A percentile compares a stretch with the other conserved stretches of the same genome.
phyloP scores from a whole-genome alignment of 2,797 vertebrate species.

The Rhadinocentrus ornatus region DNA sequence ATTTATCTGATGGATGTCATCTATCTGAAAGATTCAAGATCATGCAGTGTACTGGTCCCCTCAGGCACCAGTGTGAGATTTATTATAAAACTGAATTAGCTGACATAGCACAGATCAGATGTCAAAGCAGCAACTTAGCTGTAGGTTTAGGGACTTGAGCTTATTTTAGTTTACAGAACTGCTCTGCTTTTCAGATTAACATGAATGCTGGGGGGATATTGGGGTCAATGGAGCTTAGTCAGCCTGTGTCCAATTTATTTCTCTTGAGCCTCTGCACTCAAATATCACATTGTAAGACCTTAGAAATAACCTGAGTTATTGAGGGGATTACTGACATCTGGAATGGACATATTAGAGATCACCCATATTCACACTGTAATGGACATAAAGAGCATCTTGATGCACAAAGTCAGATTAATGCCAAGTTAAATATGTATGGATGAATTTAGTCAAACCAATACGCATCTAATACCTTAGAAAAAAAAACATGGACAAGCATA shows the following conservation, averaged over 20 bases:
- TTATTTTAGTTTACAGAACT: neutral
- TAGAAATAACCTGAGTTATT: neutral
- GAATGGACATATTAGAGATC: neutral
- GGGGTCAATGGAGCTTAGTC: too few relatives aligned
- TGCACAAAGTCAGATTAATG: too few relatives aligned
- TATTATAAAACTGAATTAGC: constrained; percentile 20
- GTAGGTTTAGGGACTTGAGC: constrained; percentile 6
- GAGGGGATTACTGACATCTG: neutral
- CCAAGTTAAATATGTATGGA: too few relatives aligned
- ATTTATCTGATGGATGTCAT: neutral
- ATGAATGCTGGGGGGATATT: neutral
- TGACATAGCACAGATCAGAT: constrained; percentile 26
- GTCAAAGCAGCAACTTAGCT: constrained; percentile 16
- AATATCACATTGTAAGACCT: neutral
- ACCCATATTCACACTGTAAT: neutral
- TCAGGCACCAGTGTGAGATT: neutral
- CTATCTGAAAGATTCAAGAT: neutral
- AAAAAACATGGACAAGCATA: too few relatives aligned
- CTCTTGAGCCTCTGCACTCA: neutral
- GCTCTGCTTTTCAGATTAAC: constrained; percentile 8
- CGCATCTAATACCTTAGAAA: too few relatives aligned
- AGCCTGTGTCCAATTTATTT: neutral
- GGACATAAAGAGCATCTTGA: neutral
- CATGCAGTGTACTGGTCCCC: neutral
- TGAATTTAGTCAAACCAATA: too few relatives aligned